phyloP scores from a whole-genome alignment of 2,888 invertebrate species.

The Lordiphosa fenestrarum region DNA sequence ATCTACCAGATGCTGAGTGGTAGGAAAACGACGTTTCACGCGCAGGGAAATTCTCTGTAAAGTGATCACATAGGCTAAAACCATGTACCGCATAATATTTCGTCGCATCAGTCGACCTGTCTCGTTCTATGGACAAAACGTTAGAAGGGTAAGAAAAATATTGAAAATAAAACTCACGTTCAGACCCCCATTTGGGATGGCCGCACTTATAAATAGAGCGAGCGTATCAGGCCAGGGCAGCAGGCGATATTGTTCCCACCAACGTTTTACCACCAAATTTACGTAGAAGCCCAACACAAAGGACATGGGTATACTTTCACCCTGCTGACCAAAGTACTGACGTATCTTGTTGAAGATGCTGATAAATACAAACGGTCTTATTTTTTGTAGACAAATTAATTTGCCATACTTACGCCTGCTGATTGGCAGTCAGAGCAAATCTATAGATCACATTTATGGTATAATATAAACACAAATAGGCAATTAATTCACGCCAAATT shows the following conservation, averaged over 20 bases:
- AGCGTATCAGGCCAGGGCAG: slow-evolving; percentile 97
- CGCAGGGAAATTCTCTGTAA: slow-evolving; percentile 92
- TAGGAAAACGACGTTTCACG: slow-evolving; percentile 93
- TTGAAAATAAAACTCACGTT: slow-evolving; percentile 56
- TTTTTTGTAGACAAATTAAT: not conserved
- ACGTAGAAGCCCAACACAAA: slow-evolving; percentile 98
- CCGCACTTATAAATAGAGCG: slow-evolving; percentile 94
- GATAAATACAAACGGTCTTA: slow-evolving; percentile 63
- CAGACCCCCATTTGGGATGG: slow-evolving; percentile 86
- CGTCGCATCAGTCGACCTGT: slow-evolving; percentile 93
- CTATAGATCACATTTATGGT: slow-evolving; percentile 93
- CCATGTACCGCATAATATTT: slow-evolving; percentile 93
- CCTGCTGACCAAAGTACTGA: slow-evolving; percentile 92
- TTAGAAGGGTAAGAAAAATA: not conserved
- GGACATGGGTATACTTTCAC: slow-evolving; percentile 95
- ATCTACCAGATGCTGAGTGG: slow-evolving; percentile 94
- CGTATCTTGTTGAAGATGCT: slow-evolving; percentile 93
- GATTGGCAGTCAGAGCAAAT: slow-evolving; percentile 88
- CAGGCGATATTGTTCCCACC: slow-evolving; percentile 97
- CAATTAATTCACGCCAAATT: slow-evolving; percentile 94
- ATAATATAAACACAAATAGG: slow-evolving; percentile 92
- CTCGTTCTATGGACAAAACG: slow-evolving; percentile 86
- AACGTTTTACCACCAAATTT: slow-evolving; percentile 92
- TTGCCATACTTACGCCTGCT: slow-evolving; percentile 85
- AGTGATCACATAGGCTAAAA: slow-evolving; percentile 93